Base-by-base conservation (phyloP, 2,888 invertebrate genomes). In the Tuta absoluta region DNA sequence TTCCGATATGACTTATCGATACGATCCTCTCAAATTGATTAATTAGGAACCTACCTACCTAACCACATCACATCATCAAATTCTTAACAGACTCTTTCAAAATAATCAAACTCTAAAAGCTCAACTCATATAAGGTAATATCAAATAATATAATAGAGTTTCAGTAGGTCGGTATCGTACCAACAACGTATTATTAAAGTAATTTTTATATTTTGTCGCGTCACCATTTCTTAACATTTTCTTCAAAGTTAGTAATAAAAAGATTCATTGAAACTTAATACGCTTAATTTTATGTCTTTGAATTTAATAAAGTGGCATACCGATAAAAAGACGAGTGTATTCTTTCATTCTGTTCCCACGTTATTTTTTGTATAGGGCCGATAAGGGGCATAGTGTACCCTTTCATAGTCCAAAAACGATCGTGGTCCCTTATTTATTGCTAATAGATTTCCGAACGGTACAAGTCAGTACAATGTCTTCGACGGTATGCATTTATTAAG, bases 341-440 rank as follows among this genome's bases (percentile, higher is more conserved):
- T 87, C 86, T 87, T 87, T 81, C 74, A 79, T 79, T 86, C 70
- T 79, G 84, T 91, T 91, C 91, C 89, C 91, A 91, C 91, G 89
- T 85, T 88, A 82, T 86, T 89, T 89, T 89, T 89, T 89, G 86
- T 89, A 53, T 28, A 78, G 80, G 81, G 78, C 76, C 86, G 89
- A 89, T 91, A 89, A 90, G 88, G 89, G 90, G 89, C 87, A 84
- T 84, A 80, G 82, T 82, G 80, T 87, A 89, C 90, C 91, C 90
- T 90, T 90, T 87, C 85, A 86, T 84, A 82, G 84, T 80, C 80
- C 80, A 81, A 81, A 82, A 86, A 83, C 84, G 85, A 84, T 85
- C 82, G 86, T 81, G 79, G 83, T 80, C 79, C 84, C 81, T 88
- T 89, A 89, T 90, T 89, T 89, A 89, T 88, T 86, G 85, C 87